Evolutionary conservation across 2,888 invertebrate species (phyloP).

Genomic region (Xestia c-nigrum): DNA sequence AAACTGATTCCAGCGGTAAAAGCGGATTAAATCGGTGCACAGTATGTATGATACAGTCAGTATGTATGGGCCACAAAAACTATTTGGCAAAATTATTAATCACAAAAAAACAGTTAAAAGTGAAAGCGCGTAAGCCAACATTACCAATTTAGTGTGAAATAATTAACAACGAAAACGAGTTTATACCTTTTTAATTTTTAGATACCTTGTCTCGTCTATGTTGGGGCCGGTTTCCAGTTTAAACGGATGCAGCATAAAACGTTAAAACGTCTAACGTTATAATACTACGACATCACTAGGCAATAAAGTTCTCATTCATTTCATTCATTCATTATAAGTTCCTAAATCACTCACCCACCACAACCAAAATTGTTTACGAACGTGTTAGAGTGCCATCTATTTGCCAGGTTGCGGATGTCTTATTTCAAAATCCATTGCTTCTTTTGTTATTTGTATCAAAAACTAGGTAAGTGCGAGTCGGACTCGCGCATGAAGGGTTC

Average conservation of each 20-base stretch:
- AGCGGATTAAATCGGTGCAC: no score
- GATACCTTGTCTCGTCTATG: not conserved
- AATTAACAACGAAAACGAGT: not conserved
- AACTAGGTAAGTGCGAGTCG: no score
- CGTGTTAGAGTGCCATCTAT: not conserved
- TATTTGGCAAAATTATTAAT: not conserved
- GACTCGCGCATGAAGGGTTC: no score
- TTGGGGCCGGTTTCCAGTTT: not conserved
- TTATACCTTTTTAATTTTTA: no score
- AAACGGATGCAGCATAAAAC: not conserved
- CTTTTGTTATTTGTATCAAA: not conserved
- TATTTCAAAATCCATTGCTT: not conserved
- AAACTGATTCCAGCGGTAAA: not conserved
- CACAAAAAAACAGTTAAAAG: not conserved
- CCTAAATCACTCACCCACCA: not conserved
- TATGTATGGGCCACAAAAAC: not conserved
- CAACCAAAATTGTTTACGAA: not conserved
- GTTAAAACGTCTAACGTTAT: not conserved
- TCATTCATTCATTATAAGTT: not conserved
- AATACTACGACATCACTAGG: slow-evolving; percentile 31
- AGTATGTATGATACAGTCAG: not conserved
- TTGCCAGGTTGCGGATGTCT: not conserved
- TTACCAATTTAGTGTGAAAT: not conserved
- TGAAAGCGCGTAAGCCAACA: not conserved
- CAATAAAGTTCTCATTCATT: slow-evolving; percentile 8